Conservation (phyloP, 2,888 invertebrate species). For the Uropetala carovei region DNA sequence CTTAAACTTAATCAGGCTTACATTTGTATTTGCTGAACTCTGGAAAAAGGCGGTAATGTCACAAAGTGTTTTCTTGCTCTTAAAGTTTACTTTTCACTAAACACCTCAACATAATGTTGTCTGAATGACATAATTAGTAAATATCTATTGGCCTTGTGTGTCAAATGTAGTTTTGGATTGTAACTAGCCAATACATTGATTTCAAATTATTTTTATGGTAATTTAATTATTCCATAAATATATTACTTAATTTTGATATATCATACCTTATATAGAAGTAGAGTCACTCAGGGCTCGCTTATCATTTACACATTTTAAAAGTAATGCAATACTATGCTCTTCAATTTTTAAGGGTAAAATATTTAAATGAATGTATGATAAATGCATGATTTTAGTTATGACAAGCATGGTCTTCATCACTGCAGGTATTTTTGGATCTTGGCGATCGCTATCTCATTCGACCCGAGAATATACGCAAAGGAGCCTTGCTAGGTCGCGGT, state of each 20-base stretch:
- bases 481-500: conserved; percentile 91
- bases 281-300: neutral
- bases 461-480: conserved; percentile 87
- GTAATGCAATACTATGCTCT: neutral
- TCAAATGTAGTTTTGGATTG: too few species aligned
- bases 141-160: too few species aligned
- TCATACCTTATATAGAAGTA: neutral
- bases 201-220: too few species aligned
- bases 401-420: neutral
- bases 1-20: too few species aligned
- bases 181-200: too few species aligned
- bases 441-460: conserved; percentile 88
- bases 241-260: neutral
- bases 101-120: too few species aligned
- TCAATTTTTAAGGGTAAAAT: neutral
- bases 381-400: neutral
- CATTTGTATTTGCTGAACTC: too few species aligned
- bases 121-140: too few species aligned
- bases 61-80: too few species aligned
- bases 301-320: neutral
- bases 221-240: too few species aligned
- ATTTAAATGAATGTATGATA: neutral
- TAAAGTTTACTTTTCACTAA: too few species aligned
- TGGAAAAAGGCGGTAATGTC: too few species aligned
- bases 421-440: conserved; percentile 89